Percentiles rank a stretch among this genome's conserved stretches.
Evolutionary conservation across 2,113 vertebrate genomes (phyloP).

Genomic region (Pygathrix nemaeus): DNA sequence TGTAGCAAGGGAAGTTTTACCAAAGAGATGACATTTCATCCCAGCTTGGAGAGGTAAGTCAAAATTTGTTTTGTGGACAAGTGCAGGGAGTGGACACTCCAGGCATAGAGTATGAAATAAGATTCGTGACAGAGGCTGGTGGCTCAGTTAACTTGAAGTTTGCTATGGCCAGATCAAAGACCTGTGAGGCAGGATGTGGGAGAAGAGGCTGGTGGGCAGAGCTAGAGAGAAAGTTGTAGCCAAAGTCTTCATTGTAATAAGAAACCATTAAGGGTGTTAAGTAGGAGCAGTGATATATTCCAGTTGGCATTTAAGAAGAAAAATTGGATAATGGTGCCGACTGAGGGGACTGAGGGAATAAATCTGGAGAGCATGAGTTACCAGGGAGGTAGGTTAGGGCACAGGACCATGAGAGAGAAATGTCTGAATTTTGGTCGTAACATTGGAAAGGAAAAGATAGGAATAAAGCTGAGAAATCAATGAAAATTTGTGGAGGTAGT

Average conservation of each 20-base stretch:
- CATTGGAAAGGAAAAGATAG: background rate
- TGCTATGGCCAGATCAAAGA: background rate
- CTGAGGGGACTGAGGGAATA: background rate
- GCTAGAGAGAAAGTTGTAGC: background rate
- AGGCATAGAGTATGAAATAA: background rate
- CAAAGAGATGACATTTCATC: background rate
- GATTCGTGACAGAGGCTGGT: background rate
- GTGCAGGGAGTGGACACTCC: background rate
- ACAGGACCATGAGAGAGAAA: background rate
- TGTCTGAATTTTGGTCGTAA: constrained; percentile 14
- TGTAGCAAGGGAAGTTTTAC: background rate
- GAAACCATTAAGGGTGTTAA: background rate
- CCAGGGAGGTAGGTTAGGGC: background rate
- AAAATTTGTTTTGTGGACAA: background rate
- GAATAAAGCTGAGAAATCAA: background rate
- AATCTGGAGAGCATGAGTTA: background rate
- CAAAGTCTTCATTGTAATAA: background rate
- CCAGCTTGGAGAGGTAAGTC: background rate
- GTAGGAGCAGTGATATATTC: background rate
- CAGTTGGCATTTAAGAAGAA: background rate
- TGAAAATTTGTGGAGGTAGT: background rate
- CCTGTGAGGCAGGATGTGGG: background rate
- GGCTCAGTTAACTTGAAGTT: background rate
- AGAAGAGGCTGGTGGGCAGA: background rate
- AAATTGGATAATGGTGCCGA: background rate